phyloP scores from a whole-genome alignment of 2,797 vertebrate genomes.

The Selene dorsalis region DNA sequence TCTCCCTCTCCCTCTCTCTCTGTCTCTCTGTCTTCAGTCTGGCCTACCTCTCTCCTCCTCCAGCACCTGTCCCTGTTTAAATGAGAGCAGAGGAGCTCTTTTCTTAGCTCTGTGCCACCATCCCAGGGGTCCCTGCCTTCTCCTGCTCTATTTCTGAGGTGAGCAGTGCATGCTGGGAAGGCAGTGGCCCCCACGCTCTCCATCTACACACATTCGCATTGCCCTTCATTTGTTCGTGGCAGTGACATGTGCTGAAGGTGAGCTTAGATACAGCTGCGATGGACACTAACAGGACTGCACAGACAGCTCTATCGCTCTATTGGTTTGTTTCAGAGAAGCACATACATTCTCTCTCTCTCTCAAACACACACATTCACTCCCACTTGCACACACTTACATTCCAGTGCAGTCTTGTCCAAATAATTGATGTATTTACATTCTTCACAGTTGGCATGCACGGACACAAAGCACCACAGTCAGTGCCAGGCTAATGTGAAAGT shows the following conservation, averaged over 20 bases:
- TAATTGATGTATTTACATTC: slow-evolving; percentile 6
- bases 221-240: slow-evolving; percentile 69
- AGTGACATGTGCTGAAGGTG: slow-evolving; percentile 37
- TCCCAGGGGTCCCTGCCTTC: slow-evolving; percentile 83
- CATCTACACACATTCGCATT: slow-evolving; percentile 47
- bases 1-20: slow-evolving; percentile 12
- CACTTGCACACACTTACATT: background rate
- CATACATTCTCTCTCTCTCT: too few species aligned
- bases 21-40: slow-evolving; percentile 44
- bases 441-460: background rate
- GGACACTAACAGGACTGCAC: slow-evolving; percentile 7
- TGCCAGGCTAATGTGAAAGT: background rate
- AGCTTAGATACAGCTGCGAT: slow-evolving; percentile 14
- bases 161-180: slow-evolving; percentile 80
- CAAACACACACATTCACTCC: too few species aligned
- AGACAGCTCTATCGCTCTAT: background rate
- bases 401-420: background rate
- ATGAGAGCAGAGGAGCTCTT: slow-evolving; percentile 86
- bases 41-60: slow-evolving; percentile 74
- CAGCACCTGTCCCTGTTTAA: slow-evolving; percentile 85
- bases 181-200: slow-evolving; percentile 70
- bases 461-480: background rate
- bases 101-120: slow-evolving; percentile 83
- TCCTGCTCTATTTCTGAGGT: slow-evolving; percentile 84
- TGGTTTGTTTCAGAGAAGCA: background rate